These are phyloP conservation scores for Vidua macroura DNA, from an alignment of 2,113 vertebrate genomes.

Conservation along the genomic window DNA sequence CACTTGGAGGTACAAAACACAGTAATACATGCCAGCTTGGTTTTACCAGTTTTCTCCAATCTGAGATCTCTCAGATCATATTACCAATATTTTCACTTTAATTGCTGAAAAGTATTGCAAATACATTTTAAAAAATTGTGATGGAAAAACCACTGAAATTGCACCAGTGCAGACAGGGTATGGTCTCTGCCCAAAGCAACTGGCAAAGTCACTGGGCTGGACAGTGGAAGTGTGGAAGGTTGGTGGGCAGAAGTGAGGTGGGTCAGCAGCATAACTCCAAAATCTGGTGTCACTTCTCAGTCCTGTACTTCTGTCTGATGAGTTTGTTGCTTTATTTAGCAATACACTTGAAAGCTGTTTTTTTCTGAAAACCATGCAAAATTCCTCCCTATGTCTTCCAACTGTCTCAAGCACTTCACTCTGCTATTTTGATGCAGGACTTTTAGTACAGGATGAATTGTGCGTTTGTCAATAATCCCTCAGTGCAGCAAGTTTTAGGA, in stretches of 20 bases:
- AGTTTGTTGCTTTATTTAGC: background rate
- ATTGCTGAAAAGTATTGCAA: background rate
- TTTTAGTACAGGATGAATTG: background rate
- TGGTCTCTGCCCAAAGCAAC: background rate
- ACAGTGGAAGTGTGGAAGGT: background rate
- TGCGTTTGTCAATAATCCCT: background rate
- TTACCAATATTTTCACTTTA: background rate
- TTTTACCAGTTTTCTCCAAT: background rate
- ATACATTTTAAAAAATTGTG: background rate
- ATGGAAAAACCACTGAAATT: background rate
- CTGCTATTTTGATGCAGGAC: background rate
- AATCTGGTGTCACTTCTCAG: background rate
- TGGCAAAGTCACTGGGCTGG: background rate
- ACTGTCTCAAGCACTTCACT: background rate
- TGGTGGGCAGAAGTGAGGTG: background rate
- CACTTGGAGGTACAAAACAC: background rate
- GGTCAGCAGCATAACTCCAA: background rate
- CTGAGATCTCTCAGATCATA: background rate
- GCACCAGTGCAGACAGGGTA: accelerated
- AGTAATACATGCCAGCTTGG: background rate
- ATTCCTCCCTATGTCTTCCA: background rate
- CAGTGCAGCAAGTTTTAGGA: background rate
- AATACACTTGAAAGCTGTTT: background rate
- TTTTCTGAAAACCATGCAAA: background rate
- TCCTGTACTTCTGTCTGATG: background rate